A percentile compares a stretch with the other conserved stretches of the same genome.
Evolutionary conservation across 2,797 vertebrate species (phyloP).

Genomic region (Chromobotia macracanthus): DNA sequence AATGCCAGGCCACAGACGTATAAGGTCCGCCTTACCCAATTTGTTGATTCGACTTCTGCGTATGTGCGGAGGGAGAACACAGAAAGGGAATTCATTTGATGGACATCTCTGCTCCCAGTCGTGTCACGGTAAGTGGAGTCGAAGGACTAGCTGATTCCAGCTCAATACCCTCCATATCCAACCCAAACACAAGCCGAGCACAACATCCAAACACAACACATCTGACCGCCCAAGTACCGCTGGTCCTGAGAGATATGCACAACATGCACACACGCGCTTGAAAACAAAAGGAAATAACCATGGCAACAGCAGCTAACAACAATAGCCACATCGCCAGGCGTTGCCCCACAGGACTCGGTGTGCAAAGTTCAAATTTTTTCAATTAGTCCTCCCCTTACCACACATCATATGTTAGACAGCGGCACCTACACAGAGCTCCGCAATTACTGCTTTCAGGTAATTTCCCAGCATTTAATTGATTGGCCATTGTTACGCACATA

Average conservation of each 20-base stretch:
- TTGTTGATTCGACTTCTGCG: constrained; percentile 9
- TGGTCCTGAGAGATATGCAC: neutral
- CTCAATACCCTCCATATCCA: neutral
- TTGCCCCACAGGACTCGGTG: neutral
- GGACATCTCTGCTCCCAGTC: neutral
- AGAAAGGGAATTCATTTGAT: constrained; percentile 1
- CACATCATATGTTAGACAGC: neutral
- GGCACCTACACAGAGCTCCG: neutral
- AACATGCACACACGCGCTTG: neutral
- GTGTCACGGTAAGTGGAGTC: neutral
- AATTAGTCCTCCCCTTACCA: constrained; percentile 29
- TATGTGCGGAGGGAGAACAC: neutral
- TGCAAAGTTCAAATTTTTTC: constrained; percentile 14
- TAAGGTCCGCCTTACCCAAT: constrained; percentile 33
- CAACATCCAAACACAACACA: constrained; percentile 16
- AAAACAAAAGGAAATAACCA: constrained; percentile 16
- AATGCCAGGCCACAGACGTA: constrained; percentile 38
- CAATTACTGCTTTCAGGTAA: constrained; percentile 65
- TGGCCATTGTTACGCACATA: constrained; percentile 68
- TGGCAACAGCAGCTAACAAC: neutral
- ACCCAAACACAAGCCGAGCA: neutral
- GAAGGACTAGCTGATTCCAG: neutral
- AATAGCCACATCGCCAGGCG: neutral
- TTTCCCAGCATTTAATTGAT: constrained; percentile 61
- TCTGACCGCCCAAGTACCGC: neutral